A percentile compares a stretch with the other conserved stretches of the same genome.
These are phyloP conservation scores for Rhodinocichla rosea DNA, from an alignment of 2,113 vertebrate genomes.

Conservation along the genomic window DNA sequence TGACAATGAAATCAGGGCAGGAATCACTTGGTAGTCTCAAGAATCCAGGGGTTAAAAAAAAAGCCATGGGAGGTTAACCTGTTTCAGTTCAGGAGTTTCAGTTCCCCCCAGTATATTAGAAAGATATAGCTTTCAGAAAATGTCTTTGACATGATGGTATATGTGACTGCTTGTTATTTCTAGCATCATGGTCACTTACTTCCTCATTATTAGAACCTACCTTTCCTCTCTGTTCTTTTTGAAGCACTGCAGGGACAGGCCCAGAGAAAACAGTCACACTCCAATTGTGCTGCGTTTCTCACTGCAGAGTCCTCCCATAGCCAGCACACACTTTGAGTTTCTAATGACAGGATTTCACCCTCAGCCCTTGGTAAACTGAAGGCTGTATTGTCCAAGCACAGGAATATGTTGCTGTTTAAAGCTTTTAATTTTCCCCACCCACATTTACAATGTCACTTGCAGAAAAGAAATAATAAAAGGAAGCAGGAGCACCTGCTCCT, in stretches of 20 bases:
- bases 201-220: neutral
- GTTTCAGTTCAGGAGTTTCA: neutral
- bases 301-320: neutral
- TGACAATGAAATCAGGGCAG: neutral
- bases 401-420: neutral
- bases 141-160: neutral
- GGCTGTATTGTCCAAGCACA: neutral
- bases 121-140: neutral
- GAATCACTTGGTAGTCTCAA: neutral
- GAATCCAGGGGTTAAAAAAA: neutral
- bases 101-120: neutral
- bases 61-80: neutral
- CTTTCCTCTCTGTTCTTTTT: neutral
- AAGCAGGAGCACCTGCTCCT: slow-evolving; percentile 35
- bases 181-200: neutral
- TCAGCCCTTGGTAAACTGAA: neutral
- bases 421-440: neutral
- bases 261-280: fast-evolving
- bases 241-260: neutral
- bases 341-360: neutral
- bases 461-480: slow-evolving; percentile 4
- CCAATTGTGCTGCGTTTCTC: neutral
- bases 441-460: neutral
- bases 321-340: neutral
- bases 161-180: neutral